These are phyloP conservation scores for Anorthoa munda DNA, from an alignment of 2,888 invertebrate genomes.

Conservation along the genomic window DNA sequence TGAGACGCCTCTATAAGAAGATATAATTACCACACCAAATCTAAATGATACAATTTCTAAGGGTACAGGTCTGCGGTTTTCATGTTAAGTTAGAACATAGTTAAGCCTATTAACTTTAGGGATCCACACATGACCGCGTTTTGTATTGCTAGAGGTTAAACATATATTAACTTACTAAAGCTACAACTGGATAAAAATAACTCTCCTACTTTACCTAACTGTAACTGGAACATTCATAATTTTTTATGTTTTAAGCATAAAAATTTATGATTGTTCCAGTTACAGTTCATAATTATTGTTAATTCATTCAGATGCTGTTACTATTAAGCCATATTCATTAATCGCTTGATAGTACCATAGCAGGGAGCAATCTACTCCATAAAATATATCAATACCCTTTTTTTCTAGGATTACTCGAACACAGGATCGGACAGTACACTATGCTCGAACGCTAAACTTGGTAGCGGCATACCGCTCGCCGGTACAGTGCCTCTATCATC, in stretches of 20 bases:
- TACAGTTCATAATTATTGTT: neutral
- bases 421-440: slow-evolving; percentile 91
- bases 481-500: slow-evolving; percentile 94
- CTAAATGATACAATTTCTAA: neutral
- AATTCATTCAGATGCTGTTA: neutral
- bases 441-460: slow-evolving; percentile 87
- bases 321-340: neutral
- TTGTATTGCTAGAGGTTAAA: neutral
- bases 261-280: neutral
- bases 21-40: neutral
- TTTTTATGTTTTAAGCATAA: too few relatives aligned
- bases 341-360: neutral
- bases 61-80: neutral
- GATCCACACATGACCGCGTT: neutral
- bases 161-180: neutral
- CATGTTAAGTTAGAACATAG: neutral
- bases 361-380: slow-evolving; percentile 15
- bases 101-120: too few relatives aligned
- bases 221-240: too few relatives aligned
- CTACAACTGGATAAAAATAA: neutral
- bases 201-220: too few relatives aligned
- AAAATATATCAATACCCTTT: slow-evolving; percentile 9
- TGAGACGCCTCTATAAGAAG: neutral
- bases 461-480: slow-evolving; percentile 94
- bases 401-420: slow-evolving; percentile 91